Conservation (phyloP, 2,113 vertebrate genomes). For the Erinaceus europaeus region DNA sequence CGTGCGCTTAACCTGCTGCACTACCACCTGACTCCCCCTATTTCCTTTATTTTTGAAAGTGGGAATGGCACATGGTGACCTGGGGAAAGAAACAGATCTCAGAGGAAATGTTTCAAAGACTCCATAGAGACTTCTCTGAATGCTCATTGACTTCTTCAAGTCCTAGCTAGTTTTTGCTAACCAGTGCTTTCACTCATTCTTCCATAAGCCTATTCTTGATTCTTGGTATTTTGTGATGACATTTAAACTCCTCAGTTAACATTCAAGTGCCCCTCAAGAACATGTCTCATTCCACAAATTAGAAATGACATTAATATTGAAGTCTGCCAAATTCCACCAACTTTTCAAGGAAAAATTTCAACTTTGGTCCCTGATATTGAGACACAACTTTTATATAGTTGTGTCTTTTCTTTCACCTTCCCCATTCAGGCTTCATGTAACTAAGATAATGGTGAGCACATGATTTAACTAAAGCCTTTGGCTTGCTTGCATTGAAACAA, state of each 20-base stretch:
- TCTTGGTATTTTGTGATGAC: not conserved
- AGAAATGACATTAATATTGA: not conserved
- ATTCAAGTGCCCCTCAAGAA: not conserved
- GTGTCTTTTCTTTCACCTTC: too few species aligned
- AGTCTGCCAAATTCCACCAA: not conserved
- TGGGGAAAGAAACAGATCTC: not conserved
- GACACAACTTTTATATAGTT: too few species aligned
- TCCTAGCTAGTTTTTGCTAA: not conserved
- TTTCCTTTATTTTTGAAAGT: too few species aligned
- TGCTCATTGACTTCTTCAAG: not conserved
- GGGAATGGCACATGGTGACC: not conserved
- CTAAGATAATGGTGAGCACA: slow-evolving; percentile 29
- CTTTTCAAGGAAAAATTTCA: not conserved
- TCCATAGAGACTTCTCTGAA: not conserved
- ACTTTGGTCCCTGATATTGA: not conserved
- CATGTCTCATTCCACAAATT: not conserved
- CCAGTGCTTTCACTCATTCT: not conserved
- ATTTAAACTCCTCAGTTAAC: not conserved
- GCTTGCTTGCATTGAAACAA: not conserved
- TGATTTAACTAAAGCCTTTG: slow-evolving; percentile 17
- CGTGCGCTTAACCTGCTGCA: too few species aligned
- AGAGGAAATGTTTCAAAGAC: not conserved
- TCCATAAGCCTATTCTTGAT: not conserved
- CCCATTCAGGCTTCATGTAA: not conserved
- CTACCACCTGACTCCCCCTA: too few species aligned